Conservation (phyloP, 2,888 invertebrate species). For the Penaeus monodon region DNA sequence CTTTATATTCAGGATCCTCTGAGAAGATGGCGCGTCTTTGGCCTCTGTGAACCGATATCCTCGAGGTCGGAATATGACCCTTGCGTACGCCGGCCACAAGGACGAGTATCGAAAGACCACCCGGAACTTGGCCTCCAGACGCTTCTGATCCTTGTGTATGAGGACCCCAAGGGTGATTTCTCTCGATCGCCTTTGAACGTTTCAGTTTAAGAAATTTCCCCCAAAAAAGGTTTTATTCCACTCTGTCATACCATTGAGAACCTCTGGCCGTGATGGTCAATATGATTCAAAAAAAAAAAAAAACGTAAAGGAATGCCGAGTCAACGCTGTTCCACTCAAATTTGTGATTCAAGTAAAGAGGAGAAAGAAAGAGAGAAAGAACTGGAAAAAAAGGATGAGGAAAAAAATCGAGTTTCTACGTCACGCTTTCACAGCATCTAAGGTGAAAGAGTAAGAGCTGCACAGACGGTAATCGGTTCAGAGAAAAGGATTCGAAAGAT, state of each 20-base stretch:
- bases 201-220: not conserved
- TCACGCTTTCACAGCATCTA: too few relatives aligned
- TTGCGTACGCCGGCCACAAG: slow-evolving; percentile 15
- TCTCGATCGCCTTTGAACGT: slow-evolving; percentile 24
- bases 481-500: too few relatives aligned
- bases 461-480: too few relatives aligned
- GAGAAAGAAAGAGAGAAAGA: too few relatives aligned
- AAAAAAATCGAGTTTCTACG: too few relatives aligned
- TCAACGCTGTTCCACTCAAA: too few relatives aligned
- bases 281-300: slow-evolving; percentile 8
- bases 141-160: slow-evolving; percentile 23
- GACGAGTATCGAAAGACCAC: slow-evolving; percentile 9
- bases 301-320: too few relatives aligned
- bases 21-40: slow-evolving; percentile 44
- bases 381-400: too few relatives aligned
- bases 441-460: too few relatives aligned
- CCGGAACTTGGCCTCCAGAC: slow-evolving; percentile 19
- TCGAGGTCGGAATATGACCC: slow-evolving; percentile 18
- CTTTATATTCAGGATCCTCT: slow-evolving; percentile 51
- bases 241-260: slow-evolving; percentile 41
- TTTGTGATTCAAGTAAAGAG: too few relatives aligned
- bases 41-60: slow-evolving; percentile 20
- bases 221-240: slow-evolving; percentile 38
- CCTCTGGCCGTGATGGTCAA: slow-evolving; percentile 35
- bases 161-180: slow-evolving; percentile 7